Evolutionary conservation across 2,797 vertebrate genomes (phyloP).

Genomic region (Emys orbicularis): DNA sequence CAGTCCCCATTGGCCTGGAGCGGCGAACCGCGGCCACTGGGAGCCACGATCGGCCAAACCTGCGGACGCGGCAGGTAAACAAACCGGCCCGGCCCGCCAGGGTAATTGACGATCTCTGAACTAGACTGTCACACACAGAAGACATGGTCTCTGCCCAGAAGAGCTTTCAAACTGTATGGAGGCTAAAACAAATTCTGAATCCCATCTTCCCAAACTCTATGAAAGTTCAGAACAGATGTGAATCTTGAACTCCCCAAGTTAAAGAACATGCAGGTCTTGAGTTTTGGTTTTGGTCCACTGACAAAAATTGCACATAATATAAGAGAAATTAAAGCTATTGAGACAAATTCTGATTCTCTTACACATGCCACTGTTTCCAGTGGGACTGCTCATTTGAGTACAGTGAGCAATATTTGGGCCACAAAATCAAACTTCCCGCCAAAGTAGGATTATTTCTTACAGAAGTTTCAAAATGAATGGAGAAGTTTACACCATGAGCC

Average conservation of each 20-base stretch:
- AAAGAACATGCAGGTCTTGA: not conserved
- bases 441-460: not conserved
- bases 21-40: too few relatives aligned
- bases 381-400: not conserved
- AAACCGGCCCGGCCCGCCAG: too few relatives aligned
- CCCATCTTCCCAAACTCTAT: not conserved
- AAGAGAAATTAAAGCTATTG: not conserved
- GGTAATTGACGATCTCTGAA: too few relatives aligned
- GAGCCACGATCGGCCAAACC: too few relatives aligned
- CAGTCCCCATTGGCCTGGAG: too few relatives aligned
- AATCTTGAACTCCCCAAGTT: not conserved
- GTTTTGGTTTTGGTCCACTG: not conserved
- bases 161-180: not conserved
- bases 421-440: not conserved
- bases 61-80: too few relatives aligned
- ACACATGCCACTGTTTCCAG: not conserved
- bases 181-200: not conserved
- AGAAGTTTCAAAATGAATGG: not conserved
- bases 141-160: not conserved
- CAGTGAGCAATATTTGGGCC: not conserved
- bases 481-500: not conserved
- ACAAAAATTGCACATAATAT: not conserved
- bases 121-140: not conserved
- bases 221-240: not conserved
- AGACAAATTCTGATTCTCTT: too few relatives aligned